Evolutionary conservation across 2,888 invertebrate species (phyloP).

Genomic region (Apocheima hispidaria): DNA sequence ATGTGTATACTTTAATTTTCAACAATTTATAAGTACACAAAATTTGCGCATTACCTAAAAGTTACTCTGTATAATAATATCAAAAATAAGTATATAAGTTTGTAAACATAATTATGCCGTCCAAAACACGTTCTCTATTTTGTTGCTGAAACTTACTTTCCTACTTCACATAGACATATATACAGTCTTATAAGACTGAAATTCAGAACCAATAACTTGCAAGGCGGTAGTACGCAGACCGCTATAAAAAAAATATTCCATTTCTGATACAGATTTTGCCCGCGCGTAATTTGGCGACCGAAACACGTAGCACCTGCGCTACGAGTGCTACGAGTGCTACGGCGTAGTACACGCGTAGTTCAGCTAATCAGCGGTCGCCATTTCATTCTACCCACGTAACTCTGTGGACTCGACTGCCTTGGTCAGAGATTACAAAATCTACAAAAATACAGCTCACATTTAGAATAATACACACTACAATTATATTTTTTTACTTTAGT

Average conservation of each 20-base stretch:
- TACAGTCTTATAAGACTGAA: background rate
- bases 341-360: conserved; percentile 50
- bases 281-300: conserved; percentile 33
- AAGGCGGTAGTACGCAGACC: background rate
- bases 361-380: conserved; percentile 62
- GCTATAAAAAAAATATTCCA: conserved; percentile 10
- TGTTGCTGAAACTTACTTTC: background rate
- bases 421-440: background rate
- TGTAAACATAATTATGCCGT: too few relatives aligned
- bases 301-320: conserved; percentile 33
- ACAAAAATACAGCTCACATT: too few relatives aligned
- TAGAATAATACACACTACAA: too few relatives aligned
- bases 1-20: too few relatives aligned
- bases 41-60: too few relatives aligned
- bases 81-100: too few relatives aligned
- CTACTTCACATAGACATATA: background rate
- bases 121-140: too few relatives aligned
- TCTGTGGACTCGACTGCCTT: conserved; percentile 40
- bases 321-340: conserved; percentile 22
- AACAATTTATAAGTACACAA: too few relatives aligned
- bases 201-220: background rate
- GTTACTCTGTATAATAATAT: too few relatives aligned
- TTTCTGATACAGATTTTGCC: conserved; percentile 13
- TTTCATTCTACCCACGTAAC: conserved; percentile 61
- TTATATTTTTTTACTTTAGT: too few relatives aligned